These are phyloP conservation scores for Stercorarius parasiticus DNA, from an alignment of 2,113 vertebrate genomes.

Conservation along the genomic window DNA sequence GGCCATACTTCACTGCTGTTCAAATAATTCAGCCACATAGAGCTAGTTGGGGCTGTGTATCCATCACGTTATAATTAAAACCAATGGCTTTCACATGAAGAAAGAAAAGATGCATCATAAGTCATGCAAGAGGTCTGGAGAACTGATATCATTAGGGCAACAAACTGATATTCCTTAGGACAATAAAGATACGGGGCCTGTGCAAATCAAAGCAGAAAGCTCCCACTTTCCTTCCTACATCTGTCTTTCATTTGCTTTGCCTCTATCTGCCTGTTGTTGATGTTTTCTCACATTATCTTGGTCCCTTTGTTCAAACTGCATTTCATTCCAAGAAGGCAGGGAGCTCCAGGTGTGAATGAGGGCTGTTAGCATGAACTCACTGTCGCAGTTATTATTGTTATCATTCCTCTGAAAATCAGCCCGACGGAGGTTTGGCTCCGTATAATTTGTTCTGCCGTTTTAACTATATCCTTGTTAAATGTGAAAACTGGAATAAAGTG, in stretches of 20 bases:
- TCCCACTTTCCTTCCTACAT: conserved; percentile 34
- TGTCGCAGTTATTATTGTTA: neutral
- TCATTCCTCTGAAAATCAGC: conserved; percentile 34
- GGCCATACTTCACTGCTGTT: neutral
- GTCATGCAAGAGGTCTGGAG: neutral
- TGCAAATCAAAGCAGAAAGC: conserved; percentile 7
- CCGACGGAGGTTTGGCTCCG: neutral
- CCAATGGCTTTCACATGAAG: neutral
- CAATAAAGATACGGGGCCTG: neutral
- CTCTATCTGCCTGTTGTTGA: conserved; percentile 37
- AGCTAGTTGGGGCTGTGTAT: neutral
- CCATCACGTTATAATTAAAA: neutral
- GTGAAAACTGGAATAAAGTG: neutral
- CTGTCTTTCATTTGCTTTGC: conserved; percentile 56
- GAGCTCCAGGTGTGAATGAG: conserved; percentile 50
- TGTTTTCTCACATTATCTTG: conserved; percentile 58
- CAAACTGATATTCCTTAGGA: conserved; percentile 7
- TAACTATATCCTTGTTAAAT: neutral
- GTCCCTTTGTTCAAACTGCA: conserved; percentile 10
- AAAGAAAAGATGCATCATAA: neutral
- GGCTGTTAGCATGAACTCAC: neutral
- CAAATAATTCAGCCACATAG: neutral
- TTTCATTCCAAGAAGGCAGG: conserved; percentile 24
- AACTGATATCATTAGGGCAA: neutral
- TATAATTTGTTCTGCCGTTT: neutral